Percentiles rank a stretch among this genome's conserved stretches.
Conservation (phyloP, 2,888 invertebrate genomes). For the Caenorhabditis sp. region DNA sequence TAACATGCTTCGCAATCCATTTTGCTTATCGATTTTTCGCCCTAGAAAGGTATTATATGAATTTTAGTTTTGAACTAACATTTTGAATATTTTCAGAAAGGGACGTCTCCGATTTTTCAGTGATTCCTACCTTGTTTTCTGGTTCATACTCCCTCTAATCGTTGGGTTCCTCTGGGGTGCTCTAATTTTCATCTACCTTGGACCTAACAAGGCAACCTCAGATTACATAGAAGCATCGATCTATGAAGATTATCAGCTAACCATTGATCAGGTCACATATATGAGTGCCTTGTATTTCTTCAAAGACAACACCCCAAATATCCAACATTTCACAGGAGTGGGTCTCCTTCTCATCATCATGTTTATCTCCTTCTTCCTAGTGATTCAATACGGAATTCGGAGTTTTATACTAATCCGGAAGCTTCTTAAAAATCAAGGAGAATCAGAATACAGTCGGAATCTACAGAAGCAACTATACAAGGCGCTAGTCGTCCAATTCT, state of each 20-base stretch:
- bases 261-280: constrained; percentile 4
- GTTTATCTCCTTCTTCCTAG: constrained; percentile 3
- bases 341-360: background rate
- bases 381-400: too few relatives aligned
- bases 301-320: background rate
- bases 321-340: background rate
- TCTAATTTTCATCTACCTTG: background rate
- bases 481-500: constrained; percentile 22
- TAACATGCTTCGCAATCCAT: background rate
- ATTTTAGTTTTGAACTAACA: background rate
- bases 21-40: background rate
- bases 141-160: background rate
- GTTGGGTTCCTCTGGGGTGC: background rate
- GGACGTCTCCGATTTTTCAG: background rate
- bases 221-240: background rate
- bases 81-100: background rate
- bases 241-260: constrained; percentile 1
- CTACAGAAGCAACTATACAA: constrained; percentile 23
- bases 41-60: background rate
- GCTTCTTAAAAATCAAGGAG: constrained; percentile 7
- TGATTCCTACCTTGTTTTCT: background rate
- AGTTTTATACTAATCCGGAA: too few relatives aligned
- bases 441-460: constrained; percentile 8
- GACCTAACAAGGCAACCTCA: background rate
- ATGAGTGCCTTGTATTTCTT: background rate